Base-by-base conservation (phyloP, 2,888 invertebrate genomes). In the Carterocephalus palaemon region DNA sequence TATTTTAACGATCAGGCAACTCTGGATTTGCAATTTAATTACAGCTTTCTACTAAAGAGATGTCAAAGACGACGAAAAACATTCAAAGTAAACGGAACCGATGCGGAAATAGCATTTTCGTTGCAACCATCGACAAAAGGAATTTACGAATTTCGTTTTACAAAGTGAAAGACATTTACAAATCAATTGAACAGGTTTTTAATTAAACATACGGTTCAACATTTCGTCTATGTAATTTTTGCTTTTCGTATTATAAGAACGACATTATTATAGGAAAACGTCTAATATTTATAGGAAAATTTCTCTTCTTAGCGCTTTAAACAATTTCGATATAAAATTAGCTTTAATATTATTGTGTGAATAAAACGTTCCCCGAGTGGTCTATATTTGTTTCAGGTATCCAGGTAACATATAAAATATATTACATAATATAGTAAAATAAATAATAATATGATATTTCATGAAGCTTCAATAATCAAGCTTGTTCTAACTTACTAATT, bases 71-170 rank as follows among this genome's bases (percentile, higher is more conserved):
- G 17, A 31, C 45, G 23, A 32, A 37, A 45, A 45, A 37, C 9
- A 24, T 45, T 31, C 17, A 45, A 45, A 29, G 36, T 17, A 17
- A 36, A 36, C 24, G 29, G 36, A 36, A 17, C 17, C 24, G 38
- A 29, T 38, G 24, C 32, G 24, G 31, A 45, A 45, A 37, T 37
- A 20, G 45, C 45, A 45, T 29, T 37, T 45, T 17, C 37, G n/a
- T n/a, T n/a, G n/a, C n/a, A 31, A 24, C 17, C 36, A 32, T 37
- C 29, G 37, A 31, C 31, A 45, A 43, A 45, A 43, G 43, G 36
- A 34, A 36, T 43, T 43, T 10, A 23, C 36, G 31, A 45, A 37
- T 31, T 45, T 45, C 29, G 37, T 45, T 31, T 15, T 43, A 15
- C 29, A n/a, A 29, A 43, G 43, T 37, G 37, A 45, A 37, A 45